phyloP scores from a whole-genome alignment of 2,888 invertebrate genomes.

The Baccha elongata region DNA sequence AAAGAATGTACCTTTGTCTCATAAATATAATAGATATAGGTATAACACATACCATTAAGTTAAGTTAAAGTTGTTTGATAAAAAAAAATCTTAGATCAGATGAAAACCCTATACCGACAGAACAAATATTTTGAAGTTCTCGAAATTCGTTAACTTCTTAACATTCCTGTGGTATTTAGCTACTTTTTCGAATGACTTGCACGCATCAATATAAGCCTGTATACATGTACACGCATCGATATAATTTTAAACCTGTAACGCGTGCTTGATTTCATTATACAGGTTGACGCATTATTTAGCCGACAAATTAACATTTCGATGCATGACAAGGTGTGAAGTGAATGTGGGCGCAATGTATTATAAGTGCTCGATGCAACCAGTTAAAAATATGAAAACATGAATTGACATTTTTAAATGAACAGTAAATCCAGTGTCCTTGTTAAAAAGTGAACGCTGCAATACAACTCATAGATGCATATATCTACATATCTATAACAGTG shows the following conservation, averaged over 20 bases:
- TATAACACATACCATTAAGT: no score
- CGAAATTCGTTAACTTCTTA: conserved; percentile 33
- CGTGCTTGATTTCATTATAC: conserved; percentile 78
- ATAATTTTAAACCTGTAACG: conserved; percentile 74
- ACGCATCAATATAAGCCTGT: conserved; percentile 78
- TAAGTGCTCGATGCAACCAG: conserved; percentile 28
- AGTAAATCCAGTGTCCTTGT: conserved; percentile 45
- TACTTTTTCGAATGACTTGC: conserved; percentile 80
- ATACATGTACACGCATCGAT: background rate
- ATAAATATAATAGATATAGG: no score
- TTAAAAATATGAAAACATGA: background rate
- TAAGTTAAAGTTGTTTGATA: no score
- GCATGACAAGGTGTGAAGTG: conserved; percentile 66
- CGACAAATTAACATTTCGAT: conserved; percentile 57
- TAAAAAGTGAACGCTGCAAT: conserved; percentile 24
- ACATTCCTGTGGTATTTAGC: conserved; percentile 76
- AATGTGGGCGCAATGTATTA: conserved; percentile 20
- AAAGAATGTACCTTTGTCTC: conserved; percentile 16
- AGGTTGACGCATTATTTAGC: conserved; percentile 42
- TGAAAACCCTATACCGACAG: background rate
- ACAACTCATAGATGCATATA: background rate
- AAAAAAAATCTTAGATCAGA: no score
- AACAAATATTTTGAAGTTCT: conserved; percentile 7
- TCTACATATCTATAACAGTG: background rate
- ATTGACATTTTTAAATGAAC: background rate